Percentiles rank a stretch among this genome's conserved stretches.
phyloP scores from a whole-genome alignment of 2,797 vertebrate genomes.

The Coendou prehensilis region DNA sequence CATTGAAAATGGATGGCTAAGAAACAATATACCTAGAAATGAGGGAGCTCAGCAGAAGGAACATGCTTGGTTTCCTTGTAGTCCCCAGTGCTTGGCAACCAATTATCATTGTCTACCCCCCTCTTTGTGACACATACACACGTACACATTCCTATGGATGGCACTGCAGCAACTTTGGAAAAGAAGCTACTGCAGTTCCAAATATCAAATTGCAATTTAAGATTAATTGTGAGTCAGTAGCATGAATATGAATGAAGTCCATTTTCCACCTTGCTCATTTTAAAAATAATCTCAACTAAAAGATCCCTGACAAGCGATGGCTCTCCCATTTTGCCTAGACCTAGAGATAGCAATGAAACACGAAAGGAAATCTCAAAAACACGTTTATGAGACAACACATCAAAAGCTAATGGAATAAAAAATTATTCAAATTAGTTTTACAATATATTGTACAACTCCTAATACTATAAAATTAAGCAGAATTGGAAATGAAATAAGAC shows the following conservation, averaged over 20 bases:
- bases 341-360: not conserved
- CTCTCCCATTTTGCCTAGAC: not conserved
- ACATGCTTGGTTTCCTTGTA: not conserved
- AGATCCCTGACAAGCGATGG: slow-evolving; percentile 17
- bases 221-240: slow-evolving; percentile 3
- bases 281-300: slow-evolving; percentile 55
- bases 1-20: slow-evolving; percentile 32
- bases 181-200: not conserved
- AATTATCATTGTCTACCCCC: not conserved
- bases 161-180: not conserved
- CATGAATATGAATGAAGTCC: not conserved
- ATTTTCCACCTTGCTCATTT: slow-evolving; percentile 42
- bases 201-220: slow-evolving; percentile 50
- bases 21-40: not conserved
- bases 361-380: slow-evolving; percentile 51
- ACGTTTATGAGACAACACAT: slow-evolving; percentile 51
- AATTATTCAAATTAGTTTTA: slow-evolving; percentile 66
- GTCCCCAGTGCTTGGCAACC: not conserved
- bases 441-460: slow-evolving; percentile 26
- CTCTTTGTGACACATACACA: not conserved
- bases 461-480: slow-evolving; percentile 65
- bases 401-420: slow-evolving; percentile 63
- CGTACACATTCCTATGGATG: not conserved
- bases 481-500: slow-evolving; percentile 38
- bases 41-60: not conserved